Evolutionary conservation across 2,888 invertebrate species (phyloP), one percentile per base, ranked within the genome.

Genomic region (Helicoverpa assulta): DNA sequence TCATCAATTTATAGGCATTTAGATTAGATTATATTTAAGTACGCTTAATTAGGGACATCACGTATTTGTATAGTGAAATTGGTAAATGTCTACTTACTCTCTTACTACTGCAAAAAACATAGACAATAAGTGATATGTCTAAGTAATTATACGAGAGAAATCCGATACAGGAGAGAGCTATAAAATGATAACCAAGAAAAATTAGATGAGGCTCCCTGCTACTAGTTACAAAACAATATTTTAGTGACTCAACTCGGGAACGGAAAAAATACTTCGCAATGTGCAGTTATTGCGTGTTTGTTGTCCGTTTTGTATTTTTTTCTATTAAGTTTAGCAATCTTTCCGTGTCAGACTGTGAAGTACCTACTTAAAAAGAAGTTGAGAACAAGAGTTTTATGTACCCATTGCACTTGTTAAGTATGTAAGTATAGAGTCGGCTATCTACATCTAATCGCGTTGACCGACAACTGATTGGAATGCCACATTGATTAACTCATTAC

Each of bases 241-340:
- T 55, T 37, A 21, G 58, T 29, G 18, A 29, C 69, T 29, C 51
- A 73, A 70, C 63, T 56, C 63, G 62, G 26, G 57, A 73, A 63
- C 52, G 37, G 16, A 56, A 61, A 67, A 72, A 72, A 52, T 67
- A 67, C 73, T 47, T 67, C 72, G 73, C 52, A 73, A 73, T 47
- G 56, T 55, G 18, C 43, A 60, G 43, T 50, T 21, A 40, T 73
- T 70, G 73, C 72, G 60, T 73, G 73, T 60, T 53, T 50, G 29
- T 58, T 59, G 69, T 40, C 47, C 21, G 51, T 73, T 73, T 63
- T 52, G 19, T 69, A 19, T 59, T 59, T 65, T 73, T 59, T 73
- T 56, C 59, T 66, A 26, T 54, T 60, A 50, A 21, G 40, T 67
- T 73, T 61, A 47, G 67, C 67, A 73, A 73, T 64, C 59, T 56